Conservation (phyloP, 1,140 invertebrate genomes). For the Pogonognathellus flavescens region DNA sequence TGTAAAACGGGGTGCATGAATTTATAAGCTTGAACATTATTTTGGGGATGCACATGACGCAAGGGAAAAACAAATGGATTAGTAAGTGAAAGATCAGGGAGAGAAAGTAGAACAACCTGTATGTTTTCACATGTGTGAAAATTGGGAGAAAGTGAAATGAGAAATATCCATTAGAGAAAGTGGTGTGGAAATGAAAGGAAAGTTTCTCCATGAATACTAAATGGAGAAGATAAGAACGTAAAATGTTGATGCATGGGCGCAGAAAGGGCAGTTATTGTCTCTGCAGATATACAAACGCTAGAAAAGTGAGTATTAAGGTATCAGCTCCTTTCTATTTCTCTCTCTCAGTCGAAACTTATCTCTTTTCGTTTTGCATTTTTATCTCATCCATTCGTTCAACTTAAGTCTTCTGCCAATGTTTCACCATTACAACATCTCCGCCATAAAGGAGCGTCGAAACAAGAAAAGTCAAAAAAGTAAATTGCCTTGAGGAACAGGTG, state of each 20-base stretch:
- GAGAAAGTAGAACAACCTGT: slow-evolving; percentile 22
- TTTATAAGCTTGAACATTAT: not conserved
- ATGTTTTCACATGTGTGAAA: slow-evolving; percentile 17
- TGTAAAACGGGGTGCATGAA: not conserved
- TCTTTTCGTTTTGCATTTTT: slow-evolving; percentile 40
- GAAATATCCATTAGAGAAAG: slow-evolving; percentile 32
- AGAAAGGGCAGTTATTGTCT: slow-evolving; percentile 35
- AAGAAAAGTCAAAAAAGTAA: slow-evolving; percentile 33
- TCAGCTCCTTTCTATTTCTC: not conserved
- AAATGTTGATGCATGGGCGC: slow-evolving; percentile 29
- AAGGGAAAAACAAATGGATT: slow-evolving; percentile 14
- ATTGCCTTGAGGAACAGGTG: slow-evolving; percentile 45
- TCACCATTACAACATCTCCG: slow-evolving; percentile 15
- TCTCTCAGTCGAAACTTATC: not conserved
- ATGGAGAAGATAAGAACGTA: slow-evolving; percentile 25
- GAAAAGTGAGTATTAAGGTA: slow-evolving; percentile 9
- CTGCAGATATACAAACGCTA: not conserved
- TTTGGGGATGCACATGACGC: not conserved
- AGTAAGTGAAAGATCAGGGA: slow-evolving; percentile 27
- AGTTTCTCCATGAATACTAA: slow-evolving; percentile 60
- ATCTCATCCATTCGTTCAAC: slow-evolving; percentile 32
- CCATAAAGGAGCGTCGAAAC: slow-evolving; percentile 39
- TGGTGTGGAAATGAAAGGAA: slow-evolving; percentile 43
- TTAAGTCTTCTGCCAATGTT: slow-evolving; percentile 42
- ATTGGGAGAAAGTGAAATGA: slow-evolving; percentile 24